These are phyloP conservation scores for Steinernema khuongi DNA, from an alignment of 1,140 invertebrate species.

Conservation along the genomic window DNA sequence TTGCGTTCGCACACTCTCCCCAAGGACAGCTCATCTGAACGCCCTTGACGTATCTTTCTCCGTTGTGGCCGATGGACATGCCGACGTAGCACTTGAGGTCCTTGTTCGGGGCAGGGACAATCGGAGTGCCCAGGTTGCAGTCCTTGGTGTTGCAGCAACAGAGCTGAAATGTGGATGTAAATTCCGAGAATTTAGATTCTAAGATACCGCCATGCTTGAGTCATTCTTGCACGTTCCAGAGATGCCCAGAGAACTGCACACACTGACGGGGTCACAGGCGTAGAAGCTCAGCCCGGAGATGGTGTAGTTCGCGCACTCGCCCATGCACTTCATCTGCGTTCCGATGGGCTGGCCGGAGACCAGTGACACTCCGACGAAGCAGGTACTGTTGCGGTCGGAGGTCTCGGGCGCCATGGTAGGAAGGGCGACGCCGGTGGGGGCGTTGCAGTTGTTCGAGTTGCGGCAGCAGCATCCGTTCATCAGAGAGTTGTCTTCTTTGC, in stretches of 20 bases:
- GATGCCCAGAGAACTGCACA: constrained; percentile 17
- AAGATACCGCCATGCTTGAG: background rate
- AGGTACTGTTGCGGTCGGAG: constrained; percentile 19
- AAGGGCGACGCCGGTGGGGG: background rate
- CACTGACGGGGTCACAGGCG: constrained; percentile 31
- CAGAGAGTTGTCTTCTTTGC: background rate
- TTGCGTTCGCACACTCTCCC: background rate
- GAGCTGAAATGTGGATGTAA: background rate
- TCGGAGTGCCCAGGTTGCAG: background rate
- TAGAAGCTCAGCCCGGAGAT: constrained; percentile 22
- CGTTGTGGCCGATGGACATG: constrained; percentile 20
- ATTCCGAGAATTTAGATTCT: background rate
- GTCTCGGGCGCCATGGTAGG: background rate
- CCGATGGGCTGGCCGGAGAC: constrained; percentile 10
- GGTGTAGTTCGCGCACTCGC: constrained; percentile 16
- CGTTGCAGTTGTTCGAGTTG: background rate
- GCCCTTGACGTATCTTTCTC: constrained; percentile 20
- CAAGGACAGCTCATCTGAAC: background rate
- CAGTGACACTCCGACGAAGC: constrained; percentile 25
- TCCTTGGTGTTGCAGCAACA: background rate
- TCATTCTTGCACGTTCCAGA: background rate
- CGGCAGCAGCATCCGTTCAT: constrained; percentile 12
- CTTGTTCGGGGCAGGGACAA: background rate
- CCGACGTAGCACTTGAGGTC: background rate
- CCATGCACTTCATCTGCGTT: constrained; percentile 18